Base-by-base conservation (phyloP, 2,888 invertebrate genomes). In the Belgica antarctica region DNA sequence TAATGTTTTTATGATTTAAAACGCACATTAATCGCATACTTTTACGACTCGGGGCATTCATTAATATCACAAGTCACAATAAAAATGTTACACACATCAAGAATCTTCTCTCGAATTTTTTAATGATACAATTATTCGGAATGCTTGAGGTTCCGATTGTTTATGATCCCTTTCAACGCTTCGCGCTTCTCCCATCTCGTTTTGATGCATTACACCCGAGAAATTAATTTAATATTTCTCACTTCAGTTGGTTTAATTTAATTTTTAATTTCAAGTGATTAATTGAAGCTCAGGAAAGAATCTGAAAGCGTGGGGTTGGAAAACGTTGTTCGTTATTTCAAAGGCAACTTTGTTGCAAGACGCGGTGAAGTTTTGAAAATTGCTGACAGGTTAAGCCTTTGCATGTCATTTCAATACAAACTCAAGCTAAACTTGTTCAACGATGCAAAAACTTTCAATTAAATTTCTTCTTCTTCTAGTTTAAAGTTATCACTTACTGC, bases 1-100 rank as follows among this genome's bases (percentile, higher is more conserved):
- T 68, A 68, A 68, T 68, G 57, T 68, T 68, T 68, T 68, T 47
- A 68, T 68, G 68, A 68, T 68, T 68, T 68, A 68, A 68, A 68
- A 68, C 68, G 68, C 68, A 68, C 68, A 68, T 68, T 68, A 68
- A 68, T 68, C 68, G 68, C 68, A 68, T 31, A 68, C 25, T 68
- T 68, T 68, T 57, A 68, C 57, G 68, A 57, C 57, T 68, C 68
- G 68, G 25, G 68, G 27, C 19, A 52, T 68, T 68, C 68, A 68
- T 68, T 68, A 57, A 68, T 68, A 24, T 65, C 57, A 68, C 52
- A 47, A 68, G 57, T 68, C 68, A 68, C 57, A 68, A 68, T 68
- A 34, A 68, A 65, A 65, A 28, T 27, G 65, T 36, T 24, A 65
- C 27, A 65, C 27, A 27, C 25, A 65, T 65, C 46, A n/a, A 46